Percentiles rank a stretch among this genome's conserved stretches.
phyloP scores from a whole-genome alignment of 1,140 invertebrate species.

The Papilio aristodemus region DNA sequence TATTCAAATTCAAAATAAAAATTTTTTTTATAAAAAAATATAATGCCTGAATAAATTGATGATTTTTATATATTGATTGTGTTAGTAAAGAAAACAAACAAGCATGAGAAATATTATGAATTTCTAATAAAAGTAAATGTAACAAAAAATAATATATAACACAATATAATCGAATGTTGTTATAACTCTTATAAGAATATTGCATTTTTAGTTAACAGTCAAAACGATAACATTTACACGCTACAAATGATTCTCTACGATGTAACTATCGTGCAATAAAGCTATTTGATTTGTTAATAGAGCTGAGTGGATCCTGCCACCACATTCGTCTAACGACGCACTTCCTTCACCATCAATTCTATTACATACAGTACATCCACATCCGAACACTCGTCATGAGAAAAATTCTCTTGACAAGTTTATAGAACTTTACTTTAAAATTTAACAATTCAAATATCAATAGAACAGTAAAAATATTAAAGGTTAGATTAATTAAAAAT shows the following conservation, averaged over 20 bases:
- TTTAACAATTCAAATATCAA: background rate
- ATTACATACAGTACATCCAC: constrained; percentile 35
- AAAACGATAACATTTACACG: background rate
- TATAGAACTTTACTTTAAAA: background rate
- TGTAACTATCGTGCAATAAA: constrained; percentile 76
- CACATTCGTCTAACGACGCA: constrained; percentile 59
- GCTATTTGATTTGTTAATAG: constrained; percentile 76
- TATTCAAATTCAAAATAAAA: background rate
- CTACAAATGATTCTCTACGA: constrained; percentile 45
- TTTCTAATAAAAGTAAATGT: constrained; percentile 26
- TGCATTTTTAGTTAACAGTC: constrained; percentile 2
- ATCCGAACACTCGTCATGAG: constrained; percentile 16
- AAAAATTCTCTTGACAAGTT: background rate
- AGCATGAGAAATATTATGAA: constrained; percentile 17
- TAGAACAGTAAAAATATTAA: background rate
- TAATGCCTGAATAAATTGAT: too few species aligned
- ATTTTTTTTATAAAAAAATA: too few species aligned
- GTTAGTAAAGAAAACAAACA: background rate
- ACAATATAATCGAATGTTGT: background rate
- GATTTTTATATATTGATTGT: background rate
- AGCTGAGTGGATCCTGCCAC: constrained; percentile 65
- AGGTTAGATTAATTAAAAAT: constrained; percentile 29
- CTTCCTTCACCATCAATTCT: constrained; percentile 57
- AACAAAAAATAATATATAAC: background rate
- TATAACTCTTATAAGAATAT: background rate